Conservation (phyloP, 1,140 invertebrate species). For the Calephelis virginiensis region DNA sequence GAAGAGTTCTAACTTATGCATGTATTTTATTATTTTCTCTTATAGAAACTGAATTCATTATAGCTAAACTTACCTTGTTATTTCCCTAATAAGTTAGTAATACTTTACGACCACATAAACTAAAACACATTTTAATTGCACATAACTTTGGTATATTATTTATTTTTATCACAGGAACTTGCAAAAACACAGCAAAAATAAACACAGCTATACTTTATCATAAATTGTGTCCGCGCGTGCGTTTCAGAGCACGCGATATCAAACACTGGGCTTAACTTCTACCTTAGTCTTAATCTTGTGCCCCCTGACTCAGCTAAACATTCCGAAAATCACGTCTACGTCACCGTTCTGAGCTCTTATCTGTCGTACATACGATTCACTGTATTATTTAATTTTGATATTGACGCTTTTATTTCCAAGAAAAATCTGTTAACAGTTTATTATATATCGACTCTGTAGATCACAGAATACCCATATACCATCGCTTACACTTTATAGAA, state of each 20-base stretch:
- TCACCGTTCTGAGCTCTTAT: slow-evolving; percentile 1
- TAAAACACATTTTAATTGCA: neutral
- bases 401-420: no score
- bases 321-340: slow-evolving; percentile 11
- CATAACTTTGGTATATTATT: slow-evolving; percentile 6
- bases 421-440: no score
- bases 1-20: neutral
- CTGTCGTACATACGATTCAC: neutral
- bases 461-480: no score
- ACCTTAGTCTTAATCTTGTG: neutral
- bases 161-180: slow-evolving; percentile 6
- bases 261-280: slow-evolving; percentile 5
- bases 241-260: neutral
- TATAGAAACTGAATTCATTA: neutral
- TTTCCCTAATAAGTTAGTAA: neutral
- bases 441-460: no score
- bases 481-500: no score
- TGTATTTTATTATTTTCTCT: neutral
- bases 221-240: neutral
- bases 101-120: neutral
- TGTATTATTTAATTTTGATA: neutral
- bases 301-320: slow-evolving; percentile 17
- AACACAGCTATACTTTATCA: neutral
- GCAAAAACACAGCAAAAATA: slow-evolving; percentile 1
- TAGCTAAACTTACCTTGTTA: neutral